Conservation (phyloP, 2,888 invertebrate genomes). For the Imbricaverruca yamaguchii region DNA sequence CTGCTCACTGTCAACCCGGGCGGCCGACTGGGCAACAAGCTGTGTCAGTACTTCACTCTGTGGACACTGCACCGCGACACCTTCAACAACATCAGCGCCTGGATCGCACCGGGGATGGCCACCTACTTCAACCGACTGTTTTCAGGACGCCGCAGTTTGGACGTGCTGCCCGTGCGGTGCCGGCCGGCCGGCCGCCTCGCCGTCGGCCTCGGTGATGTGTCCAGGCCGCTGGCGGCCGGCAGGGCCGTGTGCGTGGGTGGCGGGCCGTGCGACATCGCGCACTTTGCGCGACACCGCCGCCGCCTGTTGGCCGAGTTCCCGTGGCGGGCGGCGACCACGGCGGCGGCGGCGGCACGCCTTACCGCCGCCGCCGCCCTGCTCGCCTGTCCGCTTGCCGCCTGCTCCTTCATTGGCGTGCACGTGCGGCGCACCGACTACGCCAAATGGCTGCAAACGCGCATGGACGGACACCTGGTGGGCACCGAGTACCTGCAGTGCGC, state of each 20-base stretch:
- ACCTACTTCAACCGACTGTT: background rate
- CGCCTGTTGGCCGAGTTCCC: background rate
- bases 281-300: background rate
- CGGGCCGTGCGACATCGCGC: background rate
- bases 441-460: background rate
- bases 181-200: background rate
- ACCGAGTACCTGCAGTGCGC: background rate
- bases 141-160: background rate
- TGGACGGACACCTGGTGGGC: background rate
- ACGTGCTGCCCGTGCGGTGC: background rate
- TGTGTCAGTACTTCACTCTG: constrained; percentile 10
- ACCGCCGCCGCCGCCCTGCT: background rate
- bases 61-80: background rate
- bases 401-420: background rate
- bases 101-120: background rate
- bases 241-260: background rate
- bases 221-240: background rate
- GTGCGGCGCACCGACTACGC: constrained; percentile 8
- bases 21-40: background rate
- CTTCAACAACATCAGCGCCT: background rate
- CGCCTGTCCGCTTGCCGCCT: background rate
- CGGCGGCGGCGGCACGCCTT: background rate
- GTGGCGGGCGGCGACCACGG: background rate
- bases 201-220: background rate
- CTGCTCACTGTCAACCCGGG: background rate